Evolutionary conservation across 2,888 invertebrate species (phyloP).

Genomic region (Chymomyza amoena): DNA sequence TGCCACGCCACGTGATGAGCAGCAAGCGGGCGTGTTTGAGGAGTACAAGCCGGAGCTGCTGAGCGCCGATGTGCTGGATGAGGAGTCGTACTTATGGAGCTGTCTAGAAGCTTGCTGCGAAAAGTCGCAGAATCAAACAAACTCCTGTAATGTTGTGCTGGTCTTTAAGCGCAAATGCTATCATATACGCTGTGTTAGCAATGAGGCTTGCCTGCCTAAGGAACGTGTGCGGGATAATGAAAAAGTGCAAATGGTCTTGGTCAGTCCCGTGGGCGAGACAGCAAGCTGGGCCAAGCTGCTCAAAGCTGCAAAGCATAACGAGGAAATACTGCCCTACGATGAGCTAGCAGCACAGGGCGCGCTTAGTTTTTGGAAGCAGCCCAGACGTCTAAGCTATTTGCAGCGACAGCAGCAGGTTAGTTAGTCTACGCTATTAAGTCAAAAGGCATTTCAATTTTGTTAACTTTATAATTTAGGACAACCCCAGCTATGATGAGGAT

Average conservation of each 20-base stretch:
- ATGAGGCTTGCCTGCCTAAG: slow-evolving; percentile 86
- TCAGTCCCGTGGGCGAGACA: slow-evolving; percentile 82
- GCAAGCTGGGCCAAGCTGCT: slow-evolving; percentile 74
- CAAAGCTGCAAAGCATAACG: slow-evolving; percentile 52
- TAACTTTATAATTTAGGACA: slow-evolving; percentile 30
- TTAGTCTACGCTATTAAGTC: neutral
- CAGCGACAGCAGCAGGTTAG: slow-evolving; percentile 42
- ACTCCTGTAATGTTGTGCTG: slow-evolving; percentile 87
- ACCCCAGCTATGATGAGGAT: slow-evolving; percentile 72
- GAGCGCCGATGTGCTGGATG: slow-evolving; percentile 79
- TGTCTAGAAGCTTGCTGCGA: slow-evolving; percentile 83
- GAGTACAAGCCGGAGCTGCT: slow-evolving; percentile 75
- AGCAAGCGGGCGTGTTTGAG: slow-evolving; percentile 82
- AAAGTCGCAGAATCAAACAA: slow-evolving; percentile 46
- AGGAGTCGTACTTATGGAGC: slow-evolving; percentile 83
- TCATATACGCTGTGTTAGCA: slow-evolving; percentile 86
- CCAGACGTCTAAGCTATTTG: slow-evolving; percentile 59
- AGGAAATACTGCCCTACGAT: slow-evolving; percentile 62
- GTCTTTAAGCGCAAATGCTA: slow-evolving; percentile 88
- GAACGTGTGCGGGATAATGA: slow-evolving; percentile 81
- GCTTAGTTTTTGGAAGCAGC: slow-evolving; percentile 75
- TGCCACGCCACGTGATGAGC: slow-evolving; percentile 79
- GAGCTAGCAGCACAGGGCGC: slow-evolving; percentile 44
- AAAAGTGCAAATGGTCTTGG: slow-evolving; percentile 87
- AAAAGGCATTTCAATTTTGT: slow-evolving; percentile 5